These are phyloP conservation scores for Chelon labrosus DNA, from an alignment of 2,797 vertebrate species.

Conservation along the genomic window DNA sequence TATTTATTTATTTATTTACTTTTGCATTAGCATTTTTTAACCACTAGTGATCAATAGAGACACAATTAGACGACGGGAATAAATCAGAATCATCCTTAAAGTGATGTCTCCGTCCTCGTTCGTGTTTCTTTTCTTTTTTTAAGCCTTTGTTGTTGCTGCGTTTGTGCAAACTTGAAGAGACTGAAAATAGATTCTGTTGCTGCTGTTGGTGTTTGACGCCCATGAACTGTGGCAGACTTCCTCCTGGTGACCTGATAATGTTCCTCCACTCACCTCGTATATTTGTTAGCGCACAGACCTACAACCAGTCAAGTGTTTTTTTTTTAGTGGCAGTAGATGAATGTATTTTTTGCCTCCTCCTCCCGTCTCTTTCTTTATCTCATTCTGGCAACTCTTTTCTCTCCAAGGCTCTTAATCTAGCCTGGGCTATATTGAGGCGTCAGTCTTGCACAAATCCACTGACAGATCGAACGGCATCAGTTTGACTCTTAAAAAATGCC, in stretches of 20 bases:
- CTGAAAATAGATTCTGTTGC: constrained; percentile 7
- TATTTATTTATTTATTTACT: too few species aligned
- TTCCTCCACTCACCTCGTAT: constrained; percentile 15
- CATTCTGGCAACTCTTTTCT: constrained; percentile 45
- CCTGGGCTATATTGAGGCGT: constrained; percentile 70
- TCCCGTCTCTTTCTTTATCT: constrained; percentile 42
- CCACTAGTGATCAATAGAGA: too few species aligned
- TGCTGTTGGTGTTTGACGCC: constrained; percentile 29
- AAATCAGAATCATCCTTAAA: too few species aligned
- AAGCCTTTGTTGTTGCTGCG: neutral
- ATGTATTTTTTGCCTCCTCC: neutral
- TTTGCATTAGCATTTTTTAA: too few species aligned
- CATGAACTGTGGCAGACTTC: constrained; percentile 2
- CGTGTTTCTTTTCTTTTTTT: neutral
- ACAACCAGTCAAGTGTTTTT: too few species aligned
- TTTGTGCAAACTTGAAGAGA: neutral
- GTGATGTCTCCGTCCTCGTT: neutral
- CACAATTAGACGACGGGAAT: too few species aligned
- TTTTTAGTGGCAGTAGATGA: too few species aligned
- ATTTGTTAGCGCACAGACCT: neutral
- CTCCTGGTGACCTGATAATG: constrained; percentile 26
- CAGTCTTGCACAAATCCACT: constrained; percentile 58
- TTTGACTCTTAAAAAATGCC: constrained; percentile 11
- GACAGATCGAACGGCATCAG: constrained; percentile 34
- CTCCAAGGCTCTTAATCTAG: constrained; percentile 64